These are phyloP conservation scores for Meleagris gallopavo DNA, from an alignment of 2,113 vertebrate genomes.

Conservation along the genomic window DNA sequence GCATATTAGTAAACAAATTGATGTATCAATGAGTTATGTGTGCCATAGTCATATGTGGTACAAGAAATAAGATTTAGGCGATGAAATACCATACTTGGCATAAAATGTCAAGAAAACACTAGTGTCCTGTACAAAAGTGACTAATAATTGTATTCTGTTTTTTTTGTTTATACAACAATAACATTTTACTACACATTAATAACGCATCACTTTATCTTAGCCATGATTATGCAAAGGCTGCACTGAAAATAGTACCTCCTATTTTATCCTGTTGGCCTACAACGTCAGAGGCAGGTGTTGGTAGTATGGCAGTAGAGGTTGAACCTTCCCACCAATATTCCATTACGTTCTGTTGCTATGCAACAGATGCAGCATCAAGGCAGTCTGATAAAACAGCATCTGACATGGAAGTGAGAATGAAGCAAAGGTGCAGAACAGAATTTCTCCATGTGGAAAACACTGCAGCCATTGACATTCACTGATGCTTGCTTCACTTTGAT, in stretches of 20 bases:
- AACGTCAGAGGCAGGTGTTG: not conserved
- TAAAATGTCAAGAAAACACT: not conserved
- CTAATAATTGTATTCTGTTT: not conserved
- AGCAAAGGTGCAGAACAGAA: too few relatives aligned
- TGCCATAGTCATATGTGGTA: accelerated
- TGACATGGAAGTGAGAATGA: too few relatives aligned
- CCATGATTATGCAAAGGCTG: not conserved
- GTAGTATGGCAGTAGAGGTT: not conserved
- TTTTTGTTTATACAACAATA: not conserved
- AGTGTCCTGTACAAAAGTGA: not conserved
- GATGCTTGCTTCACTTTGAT: too few relatives aligned
- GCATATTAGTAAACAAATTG: not conserved
- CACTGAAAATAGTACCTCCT: too few relatives aligned
- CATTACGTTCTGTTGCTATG: not conserved
- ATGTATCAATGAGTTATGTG: not conserved
- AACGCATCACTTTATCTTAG: not conserved
- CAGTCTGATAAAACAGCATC: too few relatives aligned
- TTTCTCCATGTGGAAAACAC: too few relatives aligned
- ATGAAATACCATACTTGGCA: not conserved
- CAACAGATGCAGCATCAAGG: too few relatives aligned
- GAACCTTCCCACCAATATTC: not conserved
- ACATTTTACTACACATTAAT: not conserved
- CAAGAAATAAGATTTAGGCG: not conserved
- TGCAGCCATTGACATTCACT: too few relatives aligned
- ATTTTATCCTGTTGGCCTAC: too few relatives aligned